phyloP scores from a whole-genome alignment of 2,797 vertebrate genomes.

The Gymnopithys bicolor region DNA sequence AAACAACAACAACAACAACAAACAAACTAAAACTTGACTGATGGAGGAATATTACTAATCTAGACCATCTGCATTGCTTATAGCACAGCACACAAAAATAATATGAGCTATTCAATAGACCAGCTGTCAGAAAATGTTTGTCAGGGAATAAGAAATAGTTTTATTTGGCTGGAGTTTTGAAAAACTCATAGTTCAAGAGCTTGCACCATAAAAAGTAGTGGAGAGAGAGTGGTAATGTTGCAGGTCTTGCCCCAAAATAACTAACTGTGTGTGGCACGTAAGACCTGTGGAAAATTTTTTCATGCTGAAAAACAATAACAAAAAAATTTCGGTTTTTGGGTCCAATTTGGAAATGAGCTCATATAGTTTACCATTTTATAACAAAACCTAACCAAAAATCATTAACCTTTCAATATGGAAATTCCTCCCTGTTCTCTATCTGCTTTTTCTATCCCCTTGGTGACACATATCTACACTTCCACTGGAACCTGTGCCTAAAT shows the following conservation, averaged over 20 bases:
- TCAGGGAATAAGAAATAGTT: neutral
- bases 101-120: slow-evolving; percentile 39
- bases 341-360: neutral
- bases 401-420: neutral
- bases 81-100: slow-evolving; percentile 47
- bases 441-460: neutral
- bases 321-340: neutral
- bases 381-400: neutral
- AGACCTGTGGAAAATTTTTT: neutral
- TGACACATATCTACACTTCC: neutral
- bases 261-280: neutral
- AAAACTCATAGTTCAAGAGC: neutral
- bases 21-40: slow-evolving; percentile 55
- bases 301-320: neutral
- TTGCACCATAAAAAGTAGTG: neutral
- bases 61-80: slow-evolving; percentile 61
- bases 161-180: neutral
- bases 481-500: fast-evolving
- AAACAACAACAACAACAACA: neutral
- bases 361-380: neutral
- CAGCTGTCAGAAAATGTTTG: slow-evolving; percentile 52
- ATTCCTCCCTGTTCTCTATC: neutral
- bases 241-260: neutral
- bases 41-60: slow-evolving; percentile 40
- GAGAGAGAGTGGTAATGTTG: neutral